These are phyloP conservation scores for Caenorhabditis remanei DNA, from an alignment of 1,140 invertebrate species.

Conservation along the genomic window DNA sequence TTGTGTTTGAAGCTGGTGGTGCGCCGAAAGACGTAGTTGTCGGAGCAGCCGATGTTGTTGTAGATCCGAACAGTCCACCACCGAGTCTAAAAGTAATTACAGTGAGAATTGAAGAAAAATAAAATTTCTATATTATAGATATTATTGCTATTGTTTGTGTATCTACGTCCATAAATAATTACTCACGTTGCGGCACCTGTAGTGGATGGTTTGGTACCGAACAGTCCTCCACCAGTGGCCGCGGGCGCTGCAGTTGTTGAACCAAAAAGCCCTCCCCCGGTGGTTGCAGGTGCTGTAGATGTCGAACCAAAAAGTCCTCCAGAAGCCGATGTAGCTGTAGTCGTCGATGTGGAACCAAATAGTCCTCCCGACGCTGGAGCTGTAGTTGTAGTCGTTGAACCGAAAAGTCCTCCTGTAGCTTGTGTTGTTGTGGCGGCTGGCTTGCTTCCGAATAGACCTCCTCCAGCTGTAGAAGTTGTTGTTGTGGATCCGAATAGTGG, in stretches of 20 bases:
- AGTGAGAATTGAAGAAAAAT: too few relatives aligned
- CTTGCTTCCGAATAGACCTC: conserved; percentile 26
- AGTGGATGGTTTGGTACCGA: not conserved
- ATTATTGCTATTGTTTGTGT: too few relatives aligned
- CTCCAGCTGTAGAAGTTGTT: not conserved
- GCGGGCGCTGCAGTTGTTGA: not conserved
- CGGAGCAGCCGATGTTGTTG: not conserved
- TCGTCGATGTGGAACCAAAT: not conserved
- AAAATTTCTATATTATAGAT: too few relatives aligned
- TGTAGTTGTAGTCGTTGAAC: not conserved
- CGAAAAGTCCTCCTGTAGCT: not conserved
- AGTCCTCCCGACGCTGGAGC: conserved; percentile 24
- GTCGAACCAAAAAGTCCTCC: not conserved
- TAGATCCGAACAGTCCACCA: conserved; percentile 12
- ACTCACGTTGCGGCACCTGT: not conserved
- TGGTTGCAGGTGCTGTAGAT: not conserved
- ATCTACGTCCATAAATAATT: not conserved
- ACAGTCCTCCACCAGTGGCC: not conserved
- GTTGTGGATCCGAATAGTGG: conserved; percentile 1
- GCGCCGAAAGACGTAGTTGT: not conserved
- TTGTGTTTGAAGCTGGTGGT: not conserved
- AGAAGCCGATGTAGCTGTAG: not conserved
- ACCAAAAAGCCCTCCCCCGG: not conserved
- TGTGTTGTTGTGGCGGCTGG: not conserved
- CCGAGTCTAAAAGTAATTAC: not conserved